Evolutionary conservation across 2,888 invertebrate genomes (phyloP).

Genomic region (Stomorhina lunata): DNA sequence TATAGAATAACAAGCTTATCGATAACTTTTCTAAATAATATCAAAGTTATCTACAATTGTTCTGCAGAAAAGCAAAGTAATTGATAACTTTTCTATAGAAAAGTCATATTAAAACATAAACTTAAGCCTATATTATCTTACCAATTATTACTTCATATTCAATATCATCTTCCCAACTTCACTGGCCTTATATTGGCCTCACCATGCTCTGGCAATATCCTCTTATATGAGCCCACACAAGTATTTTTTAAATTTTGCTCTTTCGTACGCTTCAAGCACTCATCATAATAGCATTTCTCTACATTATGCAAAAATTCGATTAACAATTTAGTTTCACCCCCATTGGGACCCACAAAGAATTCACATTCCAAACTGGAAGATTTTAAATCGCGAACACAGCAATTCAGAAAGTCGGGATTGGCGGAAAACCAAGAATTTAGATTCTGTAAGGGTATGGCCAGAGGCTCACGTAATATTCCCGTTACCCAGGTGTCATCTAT

Average conservation of each 20-base stretch:
- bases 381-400: conserved; percentile 85
- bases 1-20: no score
- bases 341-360: conserved; percentile 87
- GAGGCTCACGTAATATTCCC: conserved; percentile 85
- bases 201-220: conserved; percentile 75
- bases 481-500: conserved; percentile 94
- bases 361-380: conserved; percentile 83
- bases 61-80: no score
- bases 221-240: conserved; percentile 82
- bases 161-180: conserved; percentile 70
- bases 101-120: no score
- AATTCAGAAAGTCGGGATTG: conserved; percentile 86
- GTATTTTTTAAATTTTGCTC: conserved; percentile 82
- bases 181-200: conserved; percentile 74
- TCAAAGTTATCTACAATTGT: no score
- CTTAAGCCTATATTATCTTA: no score
- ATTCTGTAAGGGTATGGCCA: conserved; percentile 82
- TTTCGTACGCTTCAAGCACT: conserved; percentile 81
- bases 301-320: conserved; percentile 84
- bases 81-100: no score
- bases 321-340: conserved; percentile 86
- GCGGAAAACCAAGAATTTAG: conserved; percentile 84
- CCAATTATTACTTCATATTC: neutral
- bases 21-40: no score
- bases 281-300: conserved; percentile 82